Evolutionary conservation across 2,113 vertebrate species (phyloP).

Genomic region (Polyodon spathula): DNA sequence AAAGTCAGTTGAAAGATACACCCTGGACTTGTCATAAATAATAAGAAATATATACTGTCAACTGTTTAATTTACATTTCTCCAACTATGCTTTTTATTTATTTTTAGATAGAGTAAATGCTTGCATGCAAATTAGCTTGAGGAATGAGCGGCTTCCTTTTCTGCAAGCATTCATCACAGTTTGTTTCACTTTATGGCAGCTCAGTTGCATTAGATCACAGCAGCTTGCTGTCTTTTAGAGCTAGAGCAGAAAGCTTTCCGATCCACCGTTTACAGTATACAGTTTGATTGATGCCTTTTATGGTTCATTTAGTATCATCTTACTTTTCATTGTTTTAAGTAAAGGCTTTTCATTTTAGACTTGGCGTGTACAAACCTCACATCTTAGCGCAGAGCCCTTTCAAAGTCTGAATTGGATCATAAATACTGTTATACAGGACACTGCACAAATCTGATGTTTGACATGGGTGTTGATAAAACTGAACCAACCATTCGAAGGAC

Average conservation of each 20-base stretch:
- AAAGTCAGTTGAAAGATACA: no score
- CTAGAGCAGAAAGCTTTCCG: background rate
- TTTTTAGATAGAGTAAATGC: no score
- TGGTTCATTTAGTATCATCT: background rate
- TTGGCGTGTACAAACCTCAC: background rate
- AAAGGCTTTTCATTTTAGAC: background rate
- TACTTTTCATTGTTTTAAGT: background rate
- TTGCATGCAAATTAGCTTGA: background rate
- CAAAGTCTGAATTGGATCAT: no score
- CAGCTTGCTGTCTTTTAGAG: background rate
- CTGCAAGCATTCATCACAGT: slow-evolving; percentile 4
- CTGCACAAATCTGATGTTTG: no score
- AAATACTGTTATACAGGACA: no score
- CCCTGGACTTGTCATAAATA: no score
- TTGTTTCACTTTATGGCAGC: background rate
- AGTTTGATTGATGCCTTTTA: background rate
- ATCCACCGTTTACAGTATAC: background rate
- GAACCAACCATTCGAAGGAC: no score
- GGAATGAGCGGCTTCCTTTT: background rate
- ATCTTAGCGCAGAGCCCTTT: no score
- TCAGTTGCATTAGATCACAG: background rate
- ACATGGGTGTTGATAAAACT: no score
- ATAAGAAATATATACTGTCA: no score
- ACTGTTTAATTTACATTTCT: no score
- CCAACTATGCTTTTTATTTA: no score